Conservation (phyloP, 2,888 invertebrate genomes). For the Atrina japonica region DNA sequence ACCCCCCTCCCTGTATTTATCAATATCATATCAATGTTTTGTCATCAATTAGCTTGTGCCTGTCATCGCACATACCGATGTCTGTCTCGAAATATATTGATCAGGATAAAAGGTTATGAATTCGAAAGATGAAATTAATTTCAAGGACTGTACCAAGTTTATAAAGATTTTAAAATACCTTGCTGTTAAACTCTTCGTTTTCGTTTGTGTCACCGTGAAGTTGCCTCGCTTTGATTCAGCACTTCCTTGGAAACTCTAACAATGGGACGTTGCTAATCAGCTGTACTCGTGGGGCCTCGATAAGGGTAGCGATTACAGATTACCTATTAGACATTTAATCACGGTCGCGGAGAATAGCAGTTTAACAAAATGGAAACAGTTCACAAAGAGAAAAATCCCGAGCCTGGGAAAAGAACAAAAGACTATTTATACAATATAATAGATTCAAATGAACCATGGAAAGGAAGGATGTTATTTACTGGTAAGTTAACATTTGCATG, state of each 20-base stretch:
- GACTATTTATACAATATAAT: constrained; percentile 49
- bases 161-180: constrained; percentile 5
- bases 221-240: constrained; percentile 4
- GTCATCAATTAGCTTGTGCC: no score
- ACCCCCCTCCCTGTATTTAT: constrained; percentile 10
- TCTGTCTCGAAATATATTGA: no score
- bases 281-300: not conserved
- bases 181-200: not conserved
- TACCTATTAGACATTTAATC: not conserved
- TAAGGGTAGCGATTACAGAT: constrained; percentile 15
- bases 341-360: not conserved
- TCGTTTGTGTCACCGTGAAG: not conserved
- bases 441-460: constrained; percentile 60
- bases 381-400: not conserved
- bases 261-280: constrained; percentile 48
- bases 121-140: no score
- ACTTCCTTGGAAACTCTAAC: constrained; percentile 45
- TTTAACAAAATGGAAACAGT: not conserved
- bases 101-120: no score
- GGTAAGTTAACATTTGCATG: constrained; percentile 39
- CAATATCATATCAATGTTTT: no score
- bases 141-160: no score
- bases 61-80: no score
- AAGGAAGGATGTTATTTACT: constrained; percentile 59
- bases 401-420: constrained; percentile 18